Base-by-base conservation (phyloP, 1,140 invertebrate species). In the Ditylenchus dipsaci region DNA sequence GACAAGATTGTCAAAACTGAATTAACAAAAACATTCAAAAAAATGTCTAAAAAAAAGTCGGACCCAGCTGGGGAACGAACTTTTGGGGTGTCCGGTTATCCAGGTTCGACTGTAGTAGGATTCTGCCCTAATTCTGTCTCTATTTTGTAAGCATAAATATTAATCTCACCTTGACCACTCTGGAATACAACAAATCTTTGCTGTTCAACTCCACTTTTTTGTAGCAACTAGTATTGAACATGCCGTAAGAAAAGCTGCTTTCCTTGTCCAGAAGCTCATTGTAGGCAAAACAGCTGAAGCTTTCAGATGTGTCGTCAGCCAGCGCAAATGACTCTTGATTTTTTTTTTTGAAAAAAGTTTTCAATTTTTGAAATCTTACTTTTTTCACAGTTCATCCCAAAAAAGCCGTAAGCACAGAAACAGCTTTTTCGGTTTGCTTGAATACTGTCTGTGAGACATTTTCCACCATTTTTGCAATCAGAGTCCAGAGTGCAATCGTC, bases 351-450 rank as follows among this genome's bases (percentile, higher is more conserved):
- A n/a, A n/a, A n/a, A n/a, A 72, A 76, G 38, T 27, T 27, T 59
- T 42, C 11, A 9, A n/a, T n/a, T n/a, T n/a, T n/a, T 30, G 7
- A 42, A 42, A 15, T 7, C 61, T 47, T 59, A 76, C 65, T 71
- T 42, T 63, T 57, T 66, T 75, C 56, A 29, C 75, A 76, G 29
- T 76, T 65, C n/a, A 29, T 43, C 8, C 75, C 75, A 63, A 76
- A 74, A 29, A 43, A 78, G n/a, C 77, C 77, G 63, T 63, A 78
- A 19, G 56, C 21, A 47, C 75, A 76, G 57, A 76, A 76, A 57
- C 75, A 76, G 47, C 45, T 45, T 19, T 75, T 73, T 15, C 66
- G 71, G 0, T 30, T 61, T 30, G 49, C 43, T 23, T 26, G 15
- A 68, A 76, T 53, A 3, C 30, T 21, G 43, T 62, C 64, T 26